Percentiles rank a stretch among this genome's conserved stretches.
These are phyloP conservation scores for Drosophila pseudoananassae DNA, from an alignment of 1,140 invertebrate species.

Conservation along the genomic window DNA sequence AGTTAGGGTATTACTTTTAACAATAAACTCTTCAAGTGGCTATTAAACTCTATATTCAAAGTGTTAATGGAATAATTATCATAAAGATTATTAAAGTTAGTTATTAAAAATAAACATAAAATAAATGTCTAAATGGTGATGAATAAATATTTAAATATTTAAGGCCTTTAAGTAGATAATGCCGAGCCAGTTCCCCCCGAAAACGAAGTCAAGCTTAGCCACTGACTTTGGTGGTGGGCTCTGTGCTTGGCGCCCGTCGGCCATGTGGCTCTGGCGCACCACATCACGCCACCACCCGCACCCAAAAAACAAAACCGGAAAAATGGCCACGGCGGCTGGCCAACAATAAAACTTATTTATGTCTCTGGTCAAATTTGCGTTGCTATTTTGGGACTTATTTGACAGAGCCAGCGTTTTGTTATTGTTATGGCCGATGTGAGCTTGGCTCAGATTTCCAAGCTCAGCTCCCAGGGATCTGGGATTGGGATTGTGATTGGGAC, in stretches of 20 bases:
- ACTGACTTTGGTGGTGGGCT: slow-evolving; percentile 7
- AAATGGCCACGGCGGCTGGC: slow-evolving; percentile 21
- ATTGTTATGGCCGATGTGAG: slow-evolving; percentile 43
- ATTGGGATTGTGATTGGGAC: neutral
- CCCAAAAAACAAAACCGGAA: slow-evolving; percentile 25
- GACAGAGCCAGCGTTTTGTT: slow-evolving; percentile 77
- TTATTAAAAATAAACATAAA: too few species aligned
- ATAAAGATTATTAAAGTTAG: too few species aligned
- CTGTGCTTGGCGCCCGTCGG: slow-evolving; percentile 45
- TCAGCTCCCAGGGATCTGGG: slow-evolving; percentile 56
- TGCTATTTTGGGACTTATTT: slow-evolving; percentile 81
- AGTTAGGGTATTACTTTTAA: too few species aligned
- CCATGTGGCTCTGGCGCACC: slow-evolving; percentile 43
- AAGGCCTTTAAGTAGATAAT: neutral
- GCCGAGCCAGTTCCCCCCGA: neutral
- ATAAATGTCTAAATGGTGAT: too few species aligned
- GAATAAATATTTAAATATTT: neutral
- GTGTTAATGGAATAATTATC: too few species aligned
- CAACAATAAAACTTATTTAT: slow-evolving; percentile 83
- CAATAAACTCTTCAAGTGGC: too few species aligned
- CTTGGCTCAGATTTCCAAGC: slow-evolving; percentile 66
- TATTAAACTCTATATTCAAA: too few species aligned
- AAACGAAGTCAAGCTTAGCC: neutral
- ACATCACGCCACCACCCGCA: slow-evolving; percentile 49
- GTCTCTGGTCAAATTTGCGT: slow-evolving; percentile 78